Base-by-base conservation (phyloP, 2,888 invertebrate species). In the Ophraella communa region DNA sequence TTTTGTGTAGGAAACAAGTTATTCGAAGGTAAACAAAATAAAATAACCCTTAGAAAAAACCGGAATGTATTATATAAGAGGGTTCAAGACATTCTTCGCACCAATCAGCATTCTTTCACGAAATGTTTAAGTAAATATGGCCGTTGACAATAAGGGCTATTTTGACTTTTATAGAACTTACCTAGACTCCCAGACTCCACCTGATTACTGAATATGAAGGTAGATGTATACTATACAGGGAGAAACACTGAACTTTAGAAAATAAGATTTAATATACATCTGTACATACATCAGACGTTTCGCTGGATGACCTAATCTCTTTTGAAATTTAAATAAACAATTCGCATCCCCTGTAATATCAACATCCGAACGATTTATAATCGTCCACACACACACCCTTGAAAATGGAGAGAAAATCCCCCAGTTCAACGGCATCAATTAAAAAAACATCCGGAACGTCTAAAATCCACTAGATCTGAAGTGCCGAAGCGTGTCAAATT, bases 101-200 rank as follows among this genome's bases (percentile, higher is more conserved):
- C 51, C 52, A 62, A 59, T 65, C 66, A 33, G 62, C 70, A 70
- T 70, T 70, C 70, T 68, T 57, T 70, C 70, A 70, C 70, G 70
- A 58, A 62, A 44, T 53, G 10, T 39, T 11, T 24, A 14, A 14
- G 52, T 60, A 52, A 60, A 60, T 52, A 54, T 55, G 62, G 58
- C 57, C 49, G 56, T 45, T 21, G 18, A 8, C 39, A 57, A 39
- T 53, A 54, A 57, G 56, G 56, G 57, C 14, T 24, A 39, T 39
- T 54, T 54, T 52, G 18, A 52, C 52, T 52, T 27, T 30, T 33
- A 51, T 23, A 18, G 11, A 33, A 14, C 21, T 35, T 5, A 39
- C 17, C 39, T 54, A 39, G 54, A 54, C 54, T 7, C 11, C 8
- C 21, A 39, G 54, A 39, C 54, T 54, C 39, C 54, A 54, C 35